A percentile compares a stretch with the other conserved stretches of the same genome.
phyloP scores from a whole-genome alignment of 2,797 vertebrate genomes.

The Dromococcyx pavoninus region DNA sequence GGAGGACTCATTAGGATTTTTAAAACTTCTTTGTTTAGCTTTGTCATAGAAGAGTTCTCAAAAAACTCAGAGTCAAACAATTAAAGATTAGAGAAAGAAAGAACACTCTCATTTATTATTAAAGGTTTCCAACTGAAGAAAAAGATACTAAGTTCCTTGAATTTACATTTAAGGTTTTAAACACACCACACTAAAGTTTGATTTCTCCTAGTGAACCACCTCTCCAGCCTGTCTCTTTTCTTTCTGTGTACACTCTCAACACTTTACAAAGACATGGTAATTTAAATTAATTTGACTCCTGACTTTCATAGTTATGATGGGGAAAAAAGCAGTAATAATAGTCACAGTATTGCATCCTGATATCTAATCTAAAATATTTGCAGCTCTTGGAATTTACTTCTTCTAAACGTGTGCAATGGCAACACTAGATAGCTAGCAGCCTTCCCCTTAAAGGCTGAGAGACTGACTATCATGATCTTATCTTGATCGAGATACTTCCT shows the following conservation, averaged over 20 bases:
- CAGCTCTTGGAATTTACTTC: neutral
- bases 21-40: neutral
- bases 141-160: neutral
- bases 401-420: neutral
- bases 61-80: neutral
- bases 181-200: fast-evolving
- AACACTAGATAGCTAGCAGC: neutral
- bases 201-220: neutral
- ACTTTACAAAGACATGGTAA: neutral
- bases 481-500: neutral
- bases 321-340: neutral
- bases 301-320: neutral
- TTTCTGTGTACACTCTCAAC: neutral
- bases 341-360: neutral
- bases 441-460: neutral
- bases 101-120: neutral
- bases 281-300: neutral
- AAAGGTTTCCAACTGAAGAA: neutral
- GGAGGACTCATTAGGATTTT: neutral
- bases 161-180: neutral
- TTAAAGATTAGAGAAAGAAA: neutral
- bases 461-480: neutral
- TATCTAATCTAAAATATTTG: neutral
- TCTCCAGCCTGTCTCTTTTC: neutral
- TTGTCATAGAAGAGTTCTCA: neutral